phyloP scores from a whole-genome alignment of 2,113 vertebrate species.

The Bolborhynchus lineola region DNA sequence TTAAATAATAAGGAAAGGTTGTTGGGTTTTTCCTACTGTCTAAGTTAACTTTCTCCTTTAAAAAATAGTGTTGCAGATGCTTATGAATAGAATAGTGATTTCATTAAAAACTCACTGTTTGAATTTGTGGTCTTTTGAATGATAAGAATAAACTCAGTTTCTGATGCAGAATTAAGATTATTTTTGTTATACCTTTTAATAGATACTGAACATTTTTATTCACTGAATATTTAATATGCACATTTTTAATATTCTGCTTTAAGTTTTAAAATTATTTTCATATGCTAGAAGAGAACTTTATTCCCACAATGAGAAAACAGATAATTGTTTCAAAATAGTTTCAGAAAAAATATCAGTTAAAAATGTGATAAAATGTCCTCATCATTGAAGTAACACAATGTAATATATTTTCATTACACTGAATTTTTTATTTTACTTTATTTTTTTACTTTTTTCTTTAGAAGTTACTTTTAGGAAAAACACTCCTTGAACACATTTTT shows the following conservation, averaged over 20 bases:
- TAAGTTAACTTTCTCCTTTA: background rate
- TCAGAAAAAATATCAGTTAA: background rate
- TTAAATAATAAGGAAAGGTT: background rate
- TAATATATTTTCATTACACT: background rate
- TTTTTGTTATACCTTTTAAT: background rate
- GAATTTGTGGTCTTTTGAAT: background rate
- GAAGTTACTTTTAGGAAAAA: background rate
- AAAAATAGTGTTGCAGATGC: background rate
- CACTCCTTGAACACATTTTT: background rate
- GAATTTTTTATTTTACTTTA: background rate
- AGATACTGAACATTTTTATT: background rate
- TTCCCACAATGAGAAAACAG: background rate
- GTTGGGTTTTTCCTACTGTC: background rate
- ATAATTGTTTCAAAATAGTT: background rate
- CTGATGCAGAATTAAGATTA: background rate
- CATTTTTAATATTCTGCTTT: background rate
- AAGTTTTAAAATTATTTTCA: background rate
- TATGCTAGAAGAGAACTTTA: background rate
- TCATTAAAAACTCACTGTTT: background rate
- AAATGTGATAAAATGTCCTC: background rate
- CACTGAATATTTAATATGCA: background rate
- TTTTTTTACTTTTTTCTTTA: background rate
- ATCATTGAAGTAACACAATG: background rate
- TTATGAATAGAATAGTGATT: background rate
- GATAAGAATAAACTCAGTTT: background rate